Base-by-base conservation (phyloP, 2,113 vertebrate species). In the Speoplatyrhinus poulsoni region DNA sequence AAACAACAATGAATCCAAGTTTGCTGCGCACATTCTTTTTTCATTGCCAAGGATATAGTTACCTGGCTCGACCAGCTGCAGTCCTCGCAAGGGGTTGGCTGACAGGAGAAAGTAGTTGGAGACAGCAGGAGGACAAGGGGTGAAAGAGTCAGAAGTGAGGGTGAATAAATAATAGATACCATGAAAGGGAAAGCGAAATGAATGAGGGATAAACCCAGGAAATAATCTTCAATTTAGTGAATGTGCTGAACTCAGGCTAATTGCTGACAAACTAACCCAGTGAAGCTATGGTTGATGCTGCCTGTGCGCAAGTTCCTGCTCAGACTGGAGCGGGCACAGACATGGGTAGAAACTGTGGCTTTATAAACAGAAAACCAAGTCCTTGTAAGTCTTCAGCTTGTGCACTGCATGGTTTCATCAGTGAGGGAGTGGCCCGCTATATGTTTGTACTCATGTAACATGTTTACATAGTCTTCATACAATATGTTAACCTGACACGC, bases 181-280 rank as follows among this genome's bases (percentile, higher is more conserved):
- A 67, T 72, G 56, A 67, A 54, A 4, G 8, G 52, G 65, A 61
- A n/a, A 62, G 62, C 48, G 65, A 12, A 33, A 16, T 79, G 68
- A 87, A 66, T 75, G 71, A 78, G 69, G 76, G 63, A 58, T 68
- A 52, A 50, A 53, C 67, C 17, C 57, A 9, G 26, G 26, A 26
- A 26, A 26, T 26, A 26, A 26, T 26, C 26, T 26, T 26, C 26
- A 26, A 26, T 26, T 26, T 26, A 3, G 62, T 57, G 60, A 72
- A 69, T 84, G 76, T 82, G 74, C 79, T 82, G 76, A 86, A 81
- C 74, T 79, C 76, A 67, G 67, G 65, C 75, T 88, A 83, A 88
- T 83, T 77, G 81, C 57, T 36, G 71, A 85, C 80, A 81, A 81
- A 69, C 81, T 17, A 87, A 81, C 74, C 60, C 65, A 60, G 57